Base-by-base conservation (phyloP, 2,113 vertebrate genomes). In the Triplophysa rosa region DNA sequence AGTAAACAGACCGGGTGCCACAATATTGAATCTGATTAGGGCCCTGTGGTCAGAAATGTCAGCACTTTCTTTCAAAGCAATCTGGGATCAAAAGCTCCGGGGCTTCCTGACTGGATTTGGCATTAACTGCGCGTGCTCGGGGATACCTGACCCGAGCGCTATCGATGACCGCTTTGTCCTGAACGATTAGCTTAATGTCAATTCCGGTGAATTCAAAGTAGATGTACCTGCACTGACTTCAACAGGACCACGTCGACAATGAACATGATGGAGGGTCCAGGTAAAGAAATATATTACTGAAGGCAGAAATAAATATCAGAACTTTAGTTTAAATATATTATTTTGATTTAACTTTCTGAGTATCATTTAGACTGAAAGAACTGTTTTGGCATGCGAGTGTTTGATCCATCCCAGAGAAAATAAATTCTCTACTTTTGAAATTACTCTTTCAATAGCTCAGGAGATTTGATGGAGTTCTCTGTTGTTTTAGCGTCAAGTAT, bases 11-110 rank as follows among this genome's bases (percentile, higher is more conserved):
- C 73, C 59, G 58, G 47, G 52, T 78, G 47, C 69, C 79, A 76
- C 52, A 52, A 45, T 82, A 78, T 67, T 76, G 75, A 84, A 83
- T 82, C 74, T 87, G 81, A 84, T 89, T 81, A 84, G 77, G 63
- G 68, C 64, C 56, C n/a, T 29, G 71, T 84, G 84, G 86, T 86
- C 84, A 85, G 71, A 80, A 81, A 79, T 88, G 84, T 86, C 80
- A 83, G 84, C 77, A 73, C 67, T 84, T 84, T 83, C 75, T 83
- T 72, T 85, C 76, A 84, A 85, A 84, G 84, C 37, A 58, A 73
- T 72, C 24, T 47, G 21, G 63, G 83, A 87, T 85, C 82, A 85
- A 85, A 88, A 79, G 59, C 40, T 33, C n/a, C 21, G 21, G 23
- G 54, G 66, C 72, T 76, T 67, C 54, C 67, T n/a, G 61, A 54